Evolutionary conservation across 1,140 invertebrate genomes (phyloP), one percentile per base, ranked within the genome.

Genomic region (Dysdera silvatica): DNA sequence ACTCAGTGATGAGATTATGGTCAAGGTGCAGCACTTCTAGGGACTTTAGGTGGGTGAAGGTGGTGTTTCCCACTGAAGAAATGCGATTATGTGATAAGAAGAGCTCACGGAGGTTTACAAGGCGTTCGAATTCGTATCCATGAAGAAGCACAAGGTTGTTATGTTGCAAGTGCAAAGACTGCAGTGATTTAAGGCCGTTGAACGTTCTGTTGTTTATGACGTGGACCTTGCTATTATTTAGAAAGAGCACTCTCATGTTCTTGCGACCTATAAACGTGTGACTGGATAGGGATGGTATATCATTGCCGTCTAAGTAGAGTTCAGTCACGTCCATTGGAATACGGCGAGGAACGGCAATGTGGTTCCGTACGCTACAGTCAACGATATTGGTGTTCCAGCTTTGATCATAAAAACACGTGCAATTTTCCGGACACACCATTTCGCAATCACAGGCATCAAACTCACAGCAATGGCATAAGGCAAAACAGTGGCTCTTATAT

Each of bases 361-460:
- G 69, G 24, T 56, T 53, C 18, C 58, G 55, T 10, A 52, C 40
- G 28, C 88, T 89, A 76, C 91, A 95, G 71, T 94, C 89, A 2
- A 94, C 89, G 6, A 93, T 88, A 74, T 95, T 94, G 29, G 87
- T 89, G 64, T 87, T 88, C 90, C 91, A 94, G n/a, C 89, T 87
- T 73, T 89, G 87, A 71, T 94, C 90, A 20, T 72, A 67, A 76
- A 91, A 94, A 73, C 91, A 95, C 62, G 87, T 87, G 77, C 91
- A 95, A 72, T 91, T 90, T 65, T 83, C 82, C 2, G 91, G 91
- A 71, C 91, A 95, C 4, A 87, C 92, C 89, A 94, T 94, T 77
- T 93, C 89, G 76, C 91, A 95, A 75, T 94, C 91, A 76, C 91
- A 95, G 48, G 89, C 90, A 73, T 94, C 90, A 73, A 91, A 94